These are phyloP conservation scores for Drosophila dives DNA, from an alignment of 2,888 invertebrate species.

Conservation along the genomic window DNA sequence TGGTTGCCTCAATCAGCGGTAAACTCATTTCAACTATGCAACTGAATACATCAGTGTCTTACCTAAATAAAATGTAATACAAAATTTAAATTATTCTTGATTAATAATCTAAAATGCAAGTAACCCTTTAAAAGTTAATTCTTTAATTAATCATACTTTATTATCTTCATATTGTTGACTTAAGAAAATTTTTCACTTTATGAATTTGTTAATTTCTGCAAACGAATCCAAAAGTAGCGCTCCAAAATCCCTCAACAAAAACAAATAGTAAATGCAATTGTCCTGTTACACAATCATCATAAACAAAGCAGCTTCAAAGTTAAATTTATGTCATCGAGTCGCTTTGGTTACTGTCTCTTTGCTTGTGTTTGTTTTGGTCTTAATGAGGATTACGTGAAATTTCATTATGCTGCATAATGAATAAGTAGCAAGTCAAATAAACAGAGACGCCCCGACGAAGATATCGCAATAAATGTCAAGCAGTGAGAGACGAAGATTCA, in stretches of 20 bases:
- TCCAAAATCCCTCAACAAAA: not conserved
- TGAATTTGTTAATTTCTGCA: not conserved
- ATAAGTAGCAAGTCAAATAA: constrained; percentile 73
- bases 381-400: constrained; percentile 72
- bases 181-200: not conserved
- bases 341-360: not conserved
- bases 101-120: not conserved
- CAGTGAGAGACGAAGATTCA: constrained; percentile 27
- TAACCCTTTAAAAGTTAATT: not conserved
- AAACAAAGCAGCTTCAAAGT: constrained; percentile 16
- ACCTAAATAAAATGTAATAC: not conserved
- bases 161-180: not conserved
- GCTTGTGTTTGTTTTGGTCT: constrained; percentile 19
- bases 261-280: not conserved
- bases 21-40: not conserved
- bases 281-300: constrained; percentile 4
- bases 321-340: constrained; percentile 16
- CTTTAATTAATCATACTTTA: not conserved
- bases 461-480: constrained; percentile 4
- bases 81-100: not conserved
- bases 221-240: not conserved
- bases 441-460: constrained; percentile 14
- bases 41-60: not conserved
- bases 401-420: constrained; percentile 71
- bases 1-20: constrained; percentile 2